Base-by-base conservation (phyloP, 2,888 invertebrate genomes). In the Brachyopa scutellaris region DNA sequence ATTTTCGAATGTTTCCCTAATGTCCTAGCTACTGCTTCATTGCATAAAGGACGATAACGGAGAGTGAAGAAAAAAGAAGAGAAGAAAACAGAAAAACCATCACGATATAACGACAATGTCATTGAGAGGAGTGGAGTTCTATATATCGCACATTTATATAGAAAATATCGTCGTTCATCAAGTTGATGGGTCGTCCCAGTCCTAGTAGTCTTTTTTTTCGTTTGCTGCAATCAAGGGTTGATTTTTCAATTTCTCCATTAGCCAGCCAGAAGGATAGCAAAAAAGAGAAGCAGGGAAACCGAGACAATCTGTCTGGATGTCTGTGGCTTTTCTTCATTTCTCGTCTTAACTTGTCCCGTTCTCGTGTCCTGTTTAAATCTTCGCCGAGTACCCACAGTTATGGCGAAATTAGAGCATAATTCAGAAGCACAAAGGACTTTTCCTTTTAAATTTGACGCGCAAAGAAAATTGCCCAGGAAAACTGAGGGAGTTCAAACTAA, bases 241-340 rank as follows among this genome's bases (percentile, higher is more conserved):
- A 77, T 82, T 82, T 82, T 77, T 82, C 77, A 77, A 82, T 70
- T 70, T 64, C 6, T 38, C 59, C 77, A 76, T 82, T 77, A 78
- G 51, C 70, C 51, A 31, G 55, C 15, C 23, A 26, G 23, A 21
- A 2, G 33, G 26, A 26, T 26, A 26, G n/a, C n/a, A n/a, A n/a
- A n/a, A n/a, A n/a, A 38, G 9, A 23, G 13, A 61, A 59, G 19
- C n/a, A 45, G 8, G 26, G 33, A 29, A 53, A 62, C 36, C 26
- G 62, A 70, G 47, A 72, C 70, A 70, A 59, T 70, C 64, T 70
- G 76, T 82, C 77, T 77, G 59, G 59, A 7, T 64, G 62, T 64
- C 76, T 76, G 59, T 31, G 70, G 64, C 53, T 72, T 64, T 78
- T 51, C 45, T 59, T 59, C 51, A 57, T 51, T 57, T 64, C 26